A percentile compares a stretch with the other conserved stretches of the same genome.
phyloP scores from a whole-genome alignment of 2,888 invertebrate genomes.

The Arge pagana region DNA sequence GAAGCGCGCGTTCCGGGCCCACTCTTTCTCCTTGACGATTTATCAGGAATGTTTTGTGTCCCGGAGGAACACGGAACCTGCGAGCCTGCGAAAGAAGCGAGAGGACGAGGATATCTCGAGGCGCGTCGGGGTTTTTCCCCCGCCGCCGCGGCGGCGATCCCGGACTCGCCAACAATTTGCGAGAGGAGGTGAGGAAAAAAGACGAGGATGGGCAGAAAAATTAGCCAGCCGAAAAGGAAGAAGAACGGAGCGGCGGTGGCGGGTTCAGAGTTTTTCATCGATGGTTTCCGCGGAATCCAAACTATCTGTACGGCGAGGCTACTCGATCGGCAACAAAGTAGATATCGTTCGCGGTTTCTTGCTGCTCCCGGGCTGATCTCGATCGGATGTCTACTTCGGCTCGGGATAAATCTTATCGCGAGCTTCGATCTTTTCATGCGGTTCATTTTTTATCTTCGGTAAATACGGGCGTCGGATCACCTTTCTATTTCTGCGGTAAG shows the following conservation, averaged over 20 bases:
- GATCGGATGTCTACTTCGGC: too few relatives aligned
- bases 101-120: constrained; percentile 12
- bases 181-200: not conserved
- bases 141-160: constrained; percentile 20
- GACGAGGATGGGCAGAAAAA: not conserved
- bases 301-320: too few relatives aligned
- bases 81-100: too few relatives aligned
- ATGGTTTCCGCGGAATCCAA: constrained; percentile 7
- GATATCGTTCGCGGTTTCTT: not conserved
- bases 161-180: constrained; percentile 16
- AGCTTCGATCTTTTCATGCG: too few relatives aligned
- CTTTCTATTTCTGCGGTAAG: too few relatives aligned
- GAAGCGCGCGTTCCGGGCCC: constrained; percentile 38
- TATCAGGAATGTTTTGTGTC: constrained; percentile 23
- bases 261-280: constrained; percentile 10
- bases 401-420: too few relatives aligned
- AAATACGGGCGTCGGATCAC: too few relatives aligned
- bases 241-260: constrained; percentile 6
- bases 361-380: too few relatives aligned
- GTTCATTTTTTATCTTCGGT: too few relatives aligned
- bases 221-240: not conserved
- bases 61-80: constrained; percentile 23
- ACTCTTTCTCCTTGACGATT: constrained; percentile 38
- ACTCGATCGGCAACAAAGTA: not conserved
- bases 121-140: constrained; percentile 18